Evolutionary conservation across 2,888 invertebrate species (phyloP).

Genomic region (Synergus umbraculus): DNA sequence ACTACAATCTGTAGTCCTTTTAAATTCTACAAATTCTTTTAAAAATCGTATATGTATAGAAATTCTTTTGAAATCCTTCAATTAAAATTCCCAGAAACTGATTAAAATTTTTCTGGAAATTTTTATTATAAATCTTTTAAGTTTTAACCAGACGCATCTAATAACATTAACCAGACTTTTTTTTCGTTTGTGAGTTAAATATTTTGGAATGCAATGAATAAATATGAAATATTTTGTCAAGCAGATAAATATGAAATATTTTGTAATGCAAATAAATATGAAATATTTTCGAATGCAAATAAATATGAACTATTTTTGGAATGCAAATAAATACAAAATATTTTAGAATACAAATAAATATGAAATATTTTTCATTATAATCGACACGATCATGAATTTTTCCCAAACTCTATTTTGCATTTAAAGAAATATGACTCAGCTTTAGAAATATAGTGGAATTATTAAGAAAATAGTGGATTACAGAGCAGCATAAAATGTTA

Average conservation of each 20-base stretch:
- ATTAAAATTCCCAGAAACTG: no score
- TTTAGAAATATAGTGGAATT: not conserved
- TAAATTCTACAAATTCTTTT: no score
- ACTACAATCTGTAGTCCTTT: no score
- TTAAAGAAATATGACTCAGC: not conserved
- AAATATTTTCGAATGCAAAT: not conserved
- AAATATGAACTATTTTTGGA: not conserved
- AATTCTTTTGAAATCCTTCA: no score
- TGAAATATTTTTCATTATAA: not conserved
- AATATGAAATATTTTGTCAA: not conserved
- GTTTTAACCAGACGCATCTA: no score
- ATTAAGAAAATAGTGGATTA: constrained; percentile 8
- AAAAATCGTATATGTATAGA: no score
- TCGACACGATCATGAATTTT: no score
- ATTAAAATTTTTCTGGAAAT: no score
- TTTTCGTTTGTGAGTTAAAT: no score
- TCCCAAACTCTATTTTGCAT: no score
- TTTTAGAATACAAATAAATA: not conserved
- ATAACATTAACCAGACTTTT: no score
- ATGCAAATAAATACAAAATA: not conserved
- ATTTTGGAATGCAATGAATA: not conserved
- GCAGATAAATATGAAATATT: not conserved
- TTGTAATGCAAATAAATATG: not conserved
- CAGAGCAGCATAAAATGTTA: constrained; percentile 38
- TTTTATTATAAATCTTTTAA: no score